These are phyloP conservation scores for Sebastes cheni DNA, from an alignment of 2,797 vertebrate genomes.

Conservation along the genomic window DNA sequence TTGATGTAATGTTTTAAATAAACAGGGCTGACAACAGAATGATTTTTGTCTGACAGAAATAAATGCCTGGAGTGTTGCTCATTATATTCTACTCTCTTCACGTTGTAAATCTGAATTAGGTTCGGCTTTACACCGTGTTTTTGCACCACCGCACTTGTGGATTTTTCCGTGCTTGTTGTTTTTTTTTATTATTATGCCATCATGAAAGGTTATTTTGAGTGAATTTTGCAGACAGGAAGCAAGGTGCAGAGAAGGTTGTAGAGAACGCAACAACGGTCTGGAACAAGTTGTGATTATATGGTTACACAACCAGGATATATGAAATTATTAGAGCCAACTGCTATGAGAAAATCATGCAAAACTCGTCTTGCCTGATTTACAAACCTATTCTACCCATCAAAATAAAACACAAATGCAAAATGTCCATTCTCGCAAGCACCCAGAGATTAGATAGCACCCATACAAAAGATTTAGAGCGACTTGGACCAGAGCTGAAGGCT, in stretches of 20 bases:
- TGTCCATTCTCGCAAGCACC: background rate
- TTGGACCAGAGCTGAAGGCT: constrained; percentile 18
- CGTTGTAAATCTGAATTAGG: background rate
- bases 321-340: background rate
- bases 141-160: background rate
- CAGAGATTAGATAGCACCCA: background rate
- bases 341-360: background rate
- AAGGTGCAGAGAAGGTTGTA: background rate
- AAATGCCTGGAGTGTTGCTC: background rate
- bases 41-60: background rate
- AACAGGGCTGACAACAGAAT: background rate
- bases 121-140: background rate
- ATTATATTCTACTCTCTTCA: background rate
- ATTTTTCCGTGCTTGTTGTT: background rate
- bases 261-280: background rate
- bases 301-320: background rate
- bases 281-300: background rate
- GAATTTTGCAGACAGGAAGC: background rate
- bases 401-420: background rate
- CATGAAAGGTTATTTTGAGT: background rate
- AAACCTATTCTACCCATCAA: background rate
- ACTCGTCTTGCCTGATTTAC: background rate
- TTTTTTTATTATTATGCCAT: background rate
- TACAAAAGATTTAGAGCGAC: background rate
- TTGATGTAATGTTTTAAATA: background rate